Conservation (phyloP, 2,888 invertebrate species). For the Phengaris arion region DNA sequence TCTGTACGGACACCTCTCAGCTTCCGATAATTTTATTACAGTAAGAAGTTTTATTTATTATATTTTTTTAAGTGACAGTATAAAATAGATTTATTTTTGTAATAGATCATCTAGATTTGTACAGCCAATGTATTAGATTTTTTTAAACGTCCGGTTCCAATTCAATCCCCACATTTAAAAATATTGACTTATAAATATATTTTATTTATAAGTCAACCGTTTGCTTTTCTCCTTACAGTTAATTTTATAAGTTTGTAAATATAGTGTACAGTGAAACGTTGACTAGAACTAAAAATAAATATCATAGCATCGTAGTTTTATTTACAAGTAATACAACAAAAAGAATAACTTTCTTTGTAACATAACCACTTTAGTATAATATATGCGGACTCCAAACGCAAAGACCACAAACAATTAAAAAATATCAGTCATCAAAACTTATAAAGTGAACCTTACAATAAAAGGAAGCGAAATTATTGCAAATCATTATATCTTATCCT, state of each 20-base stretch:
- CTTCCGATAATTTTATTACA: slow-evolving; percentile 1
- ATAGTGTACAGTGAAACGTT: not conserved
- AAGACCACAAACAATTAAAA: not conserved
- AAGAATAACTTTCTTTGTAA: not conserved
- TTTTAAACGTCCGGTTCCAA: not conserved
- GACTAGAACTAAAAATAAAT: not conserved
- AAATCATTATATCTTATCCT: not conserved
- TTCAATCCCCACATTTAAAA: not conserved
- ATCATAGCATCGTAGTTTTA: not conserved
- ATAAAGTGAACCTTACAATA: not conserved
- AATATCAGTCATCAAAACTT: not conserved
- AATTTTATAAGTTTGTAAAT: not conserved
- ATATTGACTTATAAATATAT: not conserved
- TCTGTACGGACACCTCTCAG: not conserved
- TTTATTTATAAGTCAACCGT: not conserved
- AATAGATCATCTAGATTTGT: slow-evolving; percentile 11
- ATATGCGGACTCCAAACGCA: not conserved
- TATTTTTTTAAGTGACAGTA: not conserved
- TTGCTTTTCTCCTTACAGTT: not conserved
- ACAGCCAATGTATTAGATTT: not conserved
- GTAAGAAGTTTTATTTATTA: not conserved
- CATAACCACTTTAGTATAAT: slow-evolving; percentile 1
- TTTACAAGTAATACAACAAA: not conserved
- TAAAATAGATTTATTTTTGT: slow-evolving; percentile 15
- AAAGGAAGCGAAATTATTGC: slow-evolving; percentile 5